Evolutionary conservation across 2,113 vertebrate species (phyloP).

Genomic region (Siniperca chuatsi): DNA sequence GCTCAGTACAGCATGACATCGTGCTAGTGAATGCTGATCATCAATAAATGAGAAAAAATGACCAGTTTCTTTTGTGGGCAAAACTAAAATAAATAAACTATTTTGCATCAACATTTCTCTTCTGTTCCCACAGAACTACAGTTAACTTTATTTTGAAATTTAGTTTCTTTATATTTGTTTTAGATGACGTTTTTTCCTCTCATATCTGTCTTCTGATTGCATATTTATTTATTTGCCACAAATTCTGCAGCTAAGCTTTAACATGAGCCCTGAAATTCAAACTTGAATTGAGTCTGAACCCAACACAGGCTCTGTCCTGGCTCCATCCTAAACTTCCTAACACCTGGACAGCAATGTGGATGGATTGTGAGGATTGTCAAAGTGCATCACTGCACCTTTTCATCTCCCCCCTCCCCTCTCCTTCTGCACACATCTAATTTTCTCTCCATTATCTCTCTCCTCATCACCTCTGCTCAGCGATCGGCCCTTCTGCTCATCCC

Average conservation of each 20-base stretch:
- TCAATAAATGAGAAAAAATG: neutral
- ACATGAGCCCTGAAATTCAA: neutral
- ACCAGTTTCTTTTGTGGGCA: neutral
- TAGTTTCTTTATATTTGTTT: neutral
- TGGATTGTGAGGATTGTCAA: neutral
- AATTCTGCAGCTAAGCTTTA: neutral
- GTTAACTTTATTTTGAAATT: neutral
- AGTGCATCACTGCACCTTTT: neutral
- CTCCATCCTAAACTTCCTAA: neutral
- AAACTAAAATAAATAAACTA: neutral
- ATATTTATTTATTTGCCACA: neutral
- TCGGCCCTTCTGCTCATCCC: neutral
- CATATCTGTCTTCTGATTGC: neutral
- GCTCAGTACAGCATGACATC: neutral
- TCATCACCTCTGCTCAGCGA: conserved; percentile 3
- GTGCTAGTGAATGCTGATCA: neutral
- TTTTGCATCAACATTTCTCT: neutral
- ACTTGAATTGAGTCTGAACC: neutral
- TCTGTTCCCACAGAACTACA: neutral
- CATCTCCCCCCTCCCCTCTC: neutral
- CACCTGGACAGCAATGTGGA: neutral
- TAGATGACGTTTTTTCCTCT: neutral
- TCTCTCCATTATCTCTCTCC: conserved; percentile 11
- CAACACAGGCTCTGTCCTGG: neutral
- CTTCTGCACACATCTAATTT: neutral